Evolutionary conservation across 2,888 invertebrate species (phyloP).

Genomic region (Polymixis lichenea): DNA sequence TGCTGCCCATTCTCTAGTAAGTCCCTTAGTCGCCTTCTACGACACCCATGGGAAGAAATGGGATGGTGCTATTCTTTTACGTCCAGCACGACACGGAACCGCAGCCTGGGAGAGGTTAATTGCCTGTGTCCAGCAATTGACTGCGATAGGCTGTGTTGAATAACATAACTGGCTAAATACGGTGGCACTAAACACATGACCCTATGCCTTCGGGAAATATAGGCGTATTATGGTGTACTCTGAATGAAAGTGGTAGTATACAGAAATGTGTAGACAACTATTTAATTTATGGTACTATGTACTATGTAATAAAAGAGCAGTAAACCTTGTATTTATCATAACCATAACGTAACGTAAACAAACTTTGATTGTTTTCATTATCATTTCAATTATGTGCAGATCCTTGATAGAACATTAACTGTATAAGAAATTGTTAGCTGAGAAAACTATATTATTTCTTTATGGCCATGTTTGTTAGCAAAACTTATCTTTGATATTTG

Average conservation of each 20-base stretch:
- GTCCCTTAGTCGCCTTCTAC: too few species aligned
- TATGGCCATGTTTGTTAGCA: constrained; percentile 17
- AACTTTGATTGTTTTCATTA: constrained; percentile 38
- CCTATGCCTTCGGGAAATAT: too few species aligned
- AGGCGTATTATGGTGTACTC: too few species aligned
- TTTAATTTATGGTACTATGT: neutral
- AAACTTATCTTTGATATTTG: constrained; percentile 5
- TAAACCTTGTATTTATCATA: constrained; percentile 18
- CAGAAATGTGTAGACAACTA: neutral
- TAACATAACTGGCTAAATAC: too few species aligned
- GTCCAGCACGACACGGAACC: too few species aligned
- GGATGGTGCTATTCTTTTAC: too few species aligned
- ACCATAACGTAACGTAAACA: constrained; percentile 23
- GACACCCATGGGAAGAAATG: too few species aligned
- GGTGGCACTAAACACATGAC: too few species aligned
- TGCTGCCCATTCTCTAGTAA: too few species aligned
- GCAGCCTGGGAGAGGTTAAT: too few species aligned
- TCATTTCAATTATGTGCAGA: constrained; percentile 29
- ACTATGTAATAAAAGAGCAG: neutral
- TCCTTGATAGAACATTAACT: constrained; percentile 2
- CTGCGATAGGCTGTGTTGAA: too few species aligned
- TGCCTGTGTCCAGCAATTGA: too few species aligned
- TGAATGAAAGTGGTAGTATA: neutral
- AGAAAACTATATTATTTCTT: neutral
- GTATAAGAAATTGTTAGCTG: neutral